Conservation (phyloP, 92 coral and sea anemone species). For the Ricordea florida region DNA sequence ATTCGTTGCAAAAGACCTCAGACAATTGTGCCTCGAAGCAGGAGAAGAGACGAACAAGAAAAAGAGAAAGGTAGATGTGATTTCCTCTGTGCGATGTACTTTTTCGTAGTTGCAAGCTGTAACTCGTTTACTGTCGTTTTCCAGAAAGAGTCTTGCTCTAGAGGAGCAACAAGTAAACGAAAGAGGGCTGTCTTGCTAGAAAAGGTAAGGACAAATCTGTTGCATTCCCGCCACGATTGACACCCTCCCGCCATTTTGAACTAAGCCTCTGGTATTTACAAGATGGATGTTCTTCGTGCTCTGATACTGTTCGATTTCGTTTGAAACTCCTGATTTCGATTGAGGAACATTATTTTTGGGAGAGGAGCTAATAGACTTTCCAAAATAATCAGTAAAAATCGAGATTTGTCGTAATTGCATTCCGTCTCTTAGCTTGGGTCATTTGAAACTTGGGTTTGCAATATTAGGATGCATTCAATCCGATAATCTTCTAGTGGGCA, state of each 20-base stretch:
- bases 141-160: conserved; percentile 44
- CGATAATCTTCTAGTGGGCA: too few species aligned
- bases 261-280: too few species aligned
- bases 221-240: conserved; percentile 63
- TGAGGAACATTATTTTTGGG: too few species aligned
- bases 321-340: too few species aligned
- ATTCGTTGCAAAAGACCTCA: conserved; percentile 52
- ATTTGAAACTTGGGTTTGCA: too few species aligned
- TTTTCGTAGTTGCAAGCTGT: background rate
- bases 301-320: too few species aligned
- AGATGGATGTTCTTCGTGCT: too few species aligned
- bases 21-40: conserved; percentile 37
- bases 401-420: too few species aligned
- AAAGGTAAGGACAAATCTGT: conserved; percentile 39
- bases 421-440: too few species aligned
- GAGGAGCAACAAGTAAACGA: conserved; percentile 44
- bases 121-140: background rate
- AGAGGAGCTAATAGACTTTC: too few species aligned
- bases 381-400: too few species aligned
- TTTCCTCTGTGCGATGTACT: background rate
- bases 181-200: conserved; percentile 48
- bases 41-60: conserved; percentile 44
- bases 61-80: conserved; percentile 59
- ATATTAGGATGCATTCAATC: too few species aligned
- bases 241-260: conserved; percentile 70